Evolutionary conservation across 2,113 vertebrate genomes (phyloP).

Genomic region (Haliaeetus leucogaster): DNA sequence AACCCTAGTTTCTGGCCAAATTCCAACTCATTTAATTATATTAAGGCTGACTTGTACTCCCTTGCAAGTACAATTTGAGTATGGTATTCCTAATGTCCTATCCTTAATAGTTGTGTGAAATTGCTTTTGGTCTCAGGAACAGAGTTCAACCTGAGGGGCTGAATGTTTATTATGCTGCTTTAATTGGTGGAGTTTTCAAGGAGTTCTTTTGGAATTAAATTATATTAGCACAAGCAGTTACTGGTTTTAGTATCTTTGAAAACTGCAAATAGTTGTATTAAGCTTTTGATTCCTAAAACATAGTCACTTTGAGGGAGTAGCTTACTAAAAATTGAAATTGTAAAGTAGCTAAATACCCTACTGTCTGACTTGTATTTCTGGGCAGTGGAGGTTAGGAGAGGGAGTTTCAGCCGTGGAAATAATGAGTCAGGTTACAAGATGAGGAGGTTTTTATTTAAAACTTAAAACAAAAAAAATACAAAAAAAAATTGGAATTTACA

Average conservation of each 20-base stretch:
- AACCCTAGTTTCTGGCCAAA: conserved; percentile 26
- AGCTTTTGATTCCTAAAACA: neutral
- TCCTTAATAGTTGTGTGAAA: neutral
- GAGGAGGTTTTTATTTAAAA: neutral
- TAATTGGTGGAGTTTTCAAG: neutral
- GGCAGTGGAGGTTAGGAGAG: neutral
- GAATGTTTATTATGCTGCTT: neutral
- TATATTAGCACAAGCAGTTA: neutral
- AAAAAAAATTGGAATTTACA: neutral
- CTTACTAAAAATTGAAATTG: neutral
- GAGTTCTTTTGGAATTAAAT: neutral
- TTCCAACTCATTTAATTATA: conserved; percentile 15
- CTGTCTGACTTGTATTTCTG: neutral
- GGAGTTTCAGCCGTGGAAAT: neutral
- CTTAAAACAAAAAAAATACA: neutral
- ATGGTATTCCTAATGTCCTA: neutral
- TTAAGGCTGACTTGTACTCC: conserved; percentile 13
- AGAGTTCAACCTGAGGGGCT: neutral
- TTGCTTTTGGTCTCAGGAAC: neutral
- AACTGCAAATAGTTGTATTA: neutral
- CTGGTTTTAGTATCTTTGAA: neutral
- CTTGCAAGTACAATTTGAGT: neutral
- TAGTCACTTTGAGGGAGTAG: neutral
- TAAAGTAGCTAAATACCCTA: neutral
- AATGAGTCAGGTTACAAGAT: neutral